A percentile compares a stretch with the other conserved stretches of the same genome.
Evolutionary conservation across 2,888 invertebrate genomes (phyloP).

Genomic region (Sesamia inferens): DNA sequence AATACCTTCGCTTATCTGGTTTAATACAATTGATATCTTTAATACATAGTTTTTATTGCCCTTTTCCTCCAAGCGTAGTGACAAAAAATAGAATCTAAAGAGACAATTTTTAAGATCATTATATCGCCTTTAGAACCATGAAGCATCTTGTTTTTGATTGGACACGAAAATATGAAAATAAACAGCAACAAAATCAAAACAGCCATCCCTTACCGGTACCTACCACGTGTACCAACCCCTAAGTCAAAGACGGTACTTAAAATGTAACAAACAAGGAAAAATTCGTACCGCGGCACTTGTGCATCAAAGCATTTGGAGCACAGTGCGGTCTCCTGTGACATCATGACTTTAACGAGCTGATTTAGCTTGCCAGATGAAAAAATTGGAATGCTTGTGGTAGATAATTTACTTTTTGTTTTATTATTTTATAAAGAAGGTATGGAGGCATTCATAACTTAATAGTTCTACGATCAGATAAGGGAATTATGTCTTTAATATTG

Average conservation of each 20-base stretch:
- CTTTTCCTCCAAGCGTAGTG: not conserved
- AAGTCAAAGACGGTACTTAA: slow-evolving; percentile 52
- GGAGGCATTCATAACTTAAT: too few relatives aligned
- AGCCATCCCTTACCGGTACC: slow-evolving; percentile 9
- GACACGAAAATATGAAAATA: slow-evolving; percentile 22
- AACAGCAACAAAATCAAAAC: slow-evolving; percentile 10
- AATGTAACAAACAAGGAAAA: slow-evolving; percentile 56
- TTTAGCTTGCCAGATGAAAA: slow-evolving; percentile 48
- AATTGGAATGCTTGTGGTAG: slow-evolving; percentile 26
- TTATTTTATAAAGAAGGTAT: not conserved
- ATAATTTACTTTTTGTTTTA: slow-evolving; percentile 3
- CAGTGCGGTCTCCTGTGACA: slow-evolving; percentile 40
- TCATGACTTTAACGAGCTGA: slow-evolving; percentile 46
- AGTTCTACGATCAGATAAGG: not conserved
- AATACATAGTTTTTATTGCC: not conserved
- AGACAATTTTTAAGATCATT: slow-evolving; percentile 10
- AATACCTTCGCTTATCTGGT: not conserved
- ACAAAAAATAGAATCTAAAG: not conserved
- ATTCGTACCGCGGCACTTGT: slow-evolving; percentile 41
- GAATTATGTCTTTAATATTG: not conserved
- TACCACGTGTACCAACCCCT: slow-evolving; percentile 30
- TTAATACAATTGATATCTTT: not conserved
- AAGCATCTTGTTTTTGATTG: slow-evolving; percentile 11
- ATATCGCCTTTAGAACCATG: slow-evolving; percentile 19
- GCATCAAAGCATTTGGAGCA: slow-evolving; percentile 52